Evolutionary conservation across 2,888 invertebrate species (phyloP).

Genomic region (Notocelia uddmanniana): DNA sequence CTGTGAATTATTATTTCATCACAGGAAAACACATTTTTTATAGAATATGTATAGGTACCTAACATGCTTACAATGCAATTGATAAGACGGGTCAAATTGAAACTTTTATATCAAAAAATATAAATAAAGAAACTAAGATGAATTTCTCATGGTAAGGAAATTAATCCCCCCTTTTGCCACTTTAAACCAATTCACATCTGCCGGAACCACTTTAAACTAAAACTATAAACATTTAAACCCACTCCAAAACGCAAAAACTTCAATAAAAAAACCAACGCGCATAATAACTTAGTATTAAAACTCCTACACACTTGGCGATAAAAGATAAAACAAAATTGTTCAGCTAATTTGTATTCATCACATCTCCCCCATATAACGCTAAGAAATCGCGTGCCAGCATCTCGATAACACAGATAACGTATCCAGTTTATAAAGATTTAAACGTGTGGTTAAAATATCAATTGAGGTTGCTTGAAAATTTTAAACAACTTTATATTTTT

Average conservation of each 20-base stretch:
- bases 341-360: constrained; percentile 76
- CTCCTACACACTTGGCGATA: constrained; percentile 41
- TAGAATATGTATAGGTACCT: too few relatives aligned
- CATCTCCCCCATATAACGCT: constrained; percentile 76
- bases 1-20: too few relatives aligned
- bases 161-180: constrained; percentile 1
- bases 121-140: background rate
- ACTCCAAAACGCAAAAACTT: constrained; percentile 17
- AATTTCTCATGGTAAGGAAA: background rate
- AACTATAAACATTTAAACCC: constrained; percentile 22
- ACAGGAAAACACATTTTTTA: too few relatives aligned
- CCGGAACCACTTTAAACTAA: constrained; percentile 51
- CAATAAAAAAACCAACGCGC: constrained; percentile 13
- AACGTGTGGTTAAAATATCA: constrained; percentile 43
- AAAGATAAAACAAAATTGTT: constrained; percentile 74
- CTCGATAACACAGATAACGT: constrained; percentile 69
- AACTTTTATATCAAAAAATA: background rate
- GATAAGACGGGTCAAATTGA: background rate
- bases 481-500: background rate
- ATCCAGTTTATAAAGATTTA: constrained; percentile 59
- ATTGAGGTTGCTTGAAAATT: constrained; percentile 36
- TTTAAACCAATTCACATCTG: constrained; percentile 51
- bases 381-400: constrained; percentile 75
- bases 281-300: constrained; percentile 28
- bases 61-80: too few relatives aligned